Base-by-base conservation (phyloP, 2,888 invertebrate species). In the Perizoma affinitatum region DNA sequence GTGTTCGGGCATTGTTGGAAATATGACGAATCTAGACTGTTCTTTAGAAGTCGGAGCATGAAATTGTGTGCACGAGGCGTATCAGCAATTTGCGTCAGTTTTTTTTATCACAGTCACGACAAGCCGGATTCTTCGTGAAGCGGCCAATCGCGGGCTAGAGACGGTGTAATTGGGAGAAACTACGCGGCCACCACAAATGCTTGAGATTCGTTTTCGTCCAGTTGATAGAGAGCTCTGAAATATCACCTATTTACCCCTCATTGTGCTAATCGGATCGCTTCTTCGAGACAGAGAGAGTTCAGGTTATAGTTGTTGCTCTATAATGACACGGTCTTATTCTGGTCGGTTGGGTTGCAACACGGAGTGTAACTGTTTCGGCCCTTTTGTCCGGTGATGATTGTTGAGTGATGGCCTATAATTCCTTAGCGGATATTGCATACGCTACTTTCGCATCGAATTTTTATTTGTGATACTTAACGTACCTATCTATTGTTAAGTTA, bases 1-100 rank as follows among this genome's bases (percentile, higher is more conserved):
- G 71, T 73, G 74, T 74, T 75, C 67, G 65, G 67, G 68, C 63
- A 80, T 83, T 83, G 82, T 84, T 79, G 79, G 72, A 82, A 84
- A 80, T 90, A 89, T 90, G 90, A 89, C 88, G 86, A 90, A 89
- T 90, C 87, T 86, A 82, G 85, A 84, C 80, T 81, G 81, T 86
- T 90, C 89, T 78, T 76, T 74, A 80, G 82, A 88, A 86, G 83
- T 73, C 83, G 79, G 83, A 81, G 86, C 91, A 90, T 91, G 90
- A 90, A 92, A 91, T 91, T 90, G 90, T 90, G 92, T 89, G 88
- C 90, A 86, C 88, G 88, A 89, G 87, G 87, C 91, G 90, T 90
- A 90, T 90, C 92, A 88, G 83, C 88, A 87, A 92, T 91, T 92
- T 88, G 90, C 90, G 90, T 89, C 89, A 90, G 89, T 86, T 92